Percentiles rank a stretch among this genome's conserved stretches.
phyloP scores from a whole-genome alignment of 2,888 invertebrate species.

The Brachynemurus nebulosus region DNA sequence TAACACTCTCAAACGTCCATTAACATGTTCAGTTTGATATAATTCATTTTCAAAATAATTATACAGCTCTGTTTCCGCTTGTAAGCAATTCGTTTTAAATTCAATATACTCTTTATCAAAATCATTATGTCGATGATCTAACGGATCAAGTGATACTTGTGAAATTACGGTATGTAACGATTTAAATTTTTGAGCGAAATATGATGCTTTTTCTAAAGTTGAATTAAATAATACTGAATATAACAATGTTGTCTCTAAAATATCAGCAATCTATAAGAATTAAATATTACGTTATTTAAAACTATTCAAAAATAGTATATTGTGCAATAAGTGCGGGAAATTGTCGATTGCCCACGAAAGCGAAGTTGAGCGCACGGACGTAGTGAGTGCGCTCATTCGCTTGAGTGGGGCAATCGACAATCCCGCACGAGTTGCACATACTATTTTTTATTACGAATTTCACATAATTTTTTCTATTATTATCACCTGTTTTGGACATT shows the following conservation, averaged over 20 bases:
- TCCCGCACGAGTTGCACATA: no score
- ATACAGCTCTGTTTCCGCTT: slow-evolving; percentile 57
- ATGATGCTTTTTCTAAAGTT: slow-evolving; percentile 67
- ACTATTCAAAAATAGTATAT: no score
- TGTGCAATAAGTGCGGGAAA: no score
- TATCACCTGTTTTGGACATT: no score
- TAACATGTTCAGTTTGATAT: slow-evolving; percentile 27
- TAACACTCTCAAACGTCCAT: slow-evolving; percentile 28
- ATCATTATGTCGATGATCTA: slow-evolving; percentile 59
- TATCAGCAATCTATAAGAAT: slow-evolving; percentile 53
- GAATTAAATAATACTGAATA: slow-evolving; percentile 63
- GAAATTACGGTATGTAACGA: slow-evolving; percentile 51
- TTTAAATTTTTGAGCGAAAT: slow-evolving; percentile 51
- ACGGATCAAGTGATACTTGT: slow-evolving; percentile 58
- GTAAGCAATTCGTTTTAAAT: slow-evolving; percentile 52
- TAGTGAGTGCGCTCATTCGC: no score
- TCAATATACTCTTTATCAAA: slow-evolving; percentile 65
- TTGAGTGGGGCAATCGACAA: no score
- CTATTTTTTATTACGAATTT: no score
- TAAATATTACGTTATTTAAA: not conserved
- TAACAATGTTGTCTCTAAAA: slow-evolving; percentile 55
- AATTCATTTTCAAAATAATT: slow-evolving; percentile 49
- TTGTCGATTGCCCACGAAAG: no score
- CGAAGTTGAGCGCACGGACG: no score
- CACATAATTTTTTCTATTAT: no score